Conservation (phyloP, 2,797 vertebrate genomes). For the Varecia variegata region DNA sequence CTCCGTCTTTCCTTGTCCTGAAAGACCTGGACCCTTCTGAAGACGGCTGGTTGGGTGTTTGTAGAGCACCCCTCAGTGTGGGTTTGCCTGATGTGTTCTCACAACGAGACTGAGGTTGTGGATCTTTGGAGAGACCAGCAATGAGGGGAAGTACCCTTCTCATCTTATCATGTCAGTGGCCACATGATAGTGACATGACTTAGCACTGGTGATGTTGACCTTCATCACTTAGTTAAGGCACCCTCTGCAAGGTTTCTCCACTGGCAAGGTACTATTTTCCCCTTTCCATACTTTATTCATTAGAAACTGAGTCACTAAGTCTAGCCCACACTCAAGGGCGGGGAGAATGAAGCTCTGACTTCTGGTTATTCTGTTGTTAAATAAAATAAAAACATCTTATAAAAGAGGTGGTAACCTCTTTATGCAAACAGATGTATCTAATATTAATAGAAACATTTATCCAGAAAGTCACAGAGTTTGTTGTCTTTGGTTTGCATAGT, state of each 20-base stretch:
- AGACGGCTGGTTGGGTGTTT: rapidly evolving
- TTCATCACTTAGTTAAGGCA: background rate
- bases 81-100: background rate
- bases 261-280: background rate
- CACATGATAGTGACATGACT: background rate
- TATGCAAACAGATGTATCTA: background rate
- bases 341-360: background rate
- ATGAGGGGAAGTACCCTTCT: background rate
- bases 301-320: background rate
- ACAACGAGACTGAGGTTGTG: background rate
- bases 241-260: background rate
- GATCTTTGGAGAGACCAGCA: background rate
- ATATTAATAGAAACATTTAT: background rate
- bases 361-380: background rate
- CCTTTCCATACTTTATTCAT: background rate
- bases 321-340: background rate
- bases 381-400: background rate
- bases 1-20: background rate
- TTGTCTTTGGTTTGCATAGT: background rate
- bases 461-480: background rate
- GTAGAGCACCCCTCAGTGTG: rapidly evolving
- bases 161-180: rapidly evolving
- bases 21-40: background rate
- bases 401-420: background rate
- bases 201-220: too few species aligned